Conservation (phyloP, 1,140 invertebrate species). For the Apis laboriosa region DNA sequence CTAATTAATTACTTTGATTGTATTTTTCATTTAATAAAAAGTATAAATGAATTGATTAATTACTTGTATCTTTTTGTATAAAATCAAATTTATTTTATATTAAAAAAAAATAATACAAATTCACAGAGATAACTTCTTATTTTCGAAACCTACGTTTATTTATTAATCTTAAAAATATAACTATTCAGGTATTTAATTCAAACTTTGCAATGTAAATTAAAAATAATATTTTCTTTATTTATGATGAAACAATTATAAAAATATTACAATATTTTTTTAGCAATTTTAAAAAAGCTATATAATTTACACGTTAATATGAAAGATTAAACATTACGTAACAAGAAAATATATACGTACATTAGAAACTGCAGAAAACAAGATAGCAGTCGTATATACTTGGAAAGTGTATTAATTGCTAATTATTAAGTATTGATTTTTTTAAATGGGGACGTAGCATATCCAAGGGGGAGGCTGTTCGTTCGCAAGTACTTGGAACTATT, state of each 20-base stretch:
- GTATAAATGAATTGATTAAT: neutral
- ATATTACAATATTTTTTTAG: neutral
- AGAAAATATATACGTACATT: constrained; percentile 20
- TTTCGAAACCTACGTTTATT: neutral
- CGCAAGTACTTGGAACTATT: constrained; percentile 68
- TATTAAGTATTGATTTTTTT: constrained; percentile 81
- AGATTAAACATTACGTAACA: neutral
- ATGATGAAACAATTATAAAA: no score
- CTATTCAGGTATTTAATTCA: neutral
- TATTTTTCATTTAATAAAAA: constrained; percentile 5
- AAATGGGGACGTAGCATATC: constrained; percentile 72
- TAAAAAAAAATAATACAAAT: neutral
- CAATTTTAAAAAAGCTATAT: neutral
- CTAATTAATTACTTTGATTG: neutral
- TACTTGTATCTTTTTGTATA: neutral
- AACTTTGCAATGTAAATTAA: neutral
- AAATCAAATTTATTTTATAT: neutral
- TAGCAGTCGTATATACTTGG: constrained; percentile 32
- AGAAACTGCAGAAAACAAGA: neutral
- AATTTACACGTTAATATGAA: neutral
- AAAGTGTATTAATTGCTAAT: constrained; percentile 78
- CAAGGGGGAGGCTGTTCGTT: constrained; percentile 60
- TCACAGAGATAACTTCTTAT: neutral
- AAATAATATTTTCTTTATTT: neutral
- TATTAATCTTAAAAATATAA: neutral